Conservation (phyloP, 2,113 vertebrate genomes). For the Odobenus rosmarus region DNA sequence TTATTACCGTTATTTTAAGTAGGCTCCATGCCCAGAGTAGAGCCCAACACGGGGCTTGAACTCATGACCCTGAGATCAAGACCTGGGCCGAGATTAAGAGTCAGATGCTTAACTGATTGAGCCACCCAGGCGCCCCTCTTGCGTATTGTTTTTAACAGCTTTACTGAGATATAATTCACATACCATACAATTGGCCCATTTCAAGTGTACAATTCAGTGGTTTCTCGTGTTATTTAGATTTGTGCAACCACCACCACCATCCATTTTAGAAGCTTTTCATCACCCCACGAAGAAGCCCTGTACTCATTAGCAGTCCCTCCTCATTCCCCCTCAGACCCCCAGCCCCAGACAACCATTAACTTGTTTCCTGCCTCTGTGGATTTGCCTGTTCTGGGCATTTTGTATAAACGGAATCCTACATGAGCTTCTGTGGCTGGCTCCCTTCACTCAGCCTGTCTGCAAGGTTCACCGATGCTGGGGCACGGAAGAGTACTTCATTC, state of each 20-base stretch:
- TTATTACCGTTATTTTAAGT: not conserved
- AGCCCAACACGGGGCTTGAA: not conserved
- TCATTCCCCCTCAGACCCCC: too few relatives aligned
- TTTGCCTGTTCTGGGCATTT: not conserved
- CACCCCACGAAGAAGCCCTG: not conserved
- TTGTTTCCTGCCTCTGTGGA: not conserved
- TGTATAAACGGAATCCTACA: rapidly evolving
- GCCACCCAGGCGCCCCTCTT: not conserved
- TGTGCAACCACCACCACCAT: not conserved
- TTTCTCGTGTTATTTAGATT: not conserved
- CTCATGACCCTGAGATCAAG: not conserved
- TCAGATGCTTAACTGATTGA: not conserved
- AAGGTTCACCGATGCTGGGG: not conserved
- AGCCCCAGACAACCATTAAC: not conserved
- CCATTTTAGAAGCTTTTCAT: not conserved
- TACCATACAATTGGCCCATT: rapidly evolving
- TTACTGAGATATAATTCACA: not conserved
- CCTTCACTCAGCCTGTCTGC: not conserved
- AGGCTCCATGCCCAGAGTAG: not conserved
- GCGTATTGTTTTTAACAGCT: not conserved
- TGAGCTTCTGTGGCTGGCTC: not conserved
- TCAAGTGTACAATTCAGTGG: not conserved
- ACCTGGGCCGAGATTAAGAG: not conserved
- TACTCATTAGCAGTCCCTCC: not conserved
- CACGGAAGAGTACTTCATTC: rapidly evolving